These are phyloP conservation scores for Heliconius hewitsoni DNA, from an alignment of 1,140 invertebrate genomes.

Conservation along the genomic window DNA sequence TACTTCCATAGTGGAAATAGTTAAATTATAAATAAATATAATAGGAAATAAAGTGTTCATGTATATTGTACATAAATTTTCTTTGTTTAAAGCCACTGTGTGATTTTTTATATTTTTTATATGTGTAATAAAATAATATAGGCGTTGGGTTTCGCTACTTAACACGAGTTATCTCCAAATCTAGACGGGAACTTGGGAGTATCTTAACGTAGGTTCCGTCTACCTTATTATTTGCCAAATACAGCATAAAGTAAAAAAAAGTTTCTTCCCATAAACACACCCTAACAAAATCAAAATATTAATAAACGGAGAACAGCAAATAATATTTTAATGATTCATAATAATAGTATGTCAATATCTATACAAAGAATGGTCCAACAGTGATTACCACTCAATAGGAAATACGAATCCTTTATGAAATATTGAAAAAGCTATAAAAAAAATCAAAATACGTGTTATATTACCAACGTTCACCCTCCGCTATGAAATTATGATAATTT, in stretches of 20 bases:
- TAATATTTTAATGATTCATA: constrained; percentile 9
- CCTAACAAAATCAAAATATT: background rate
- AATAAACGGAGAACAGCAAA: background rate
- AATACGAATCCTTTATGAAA: constrained; percentile 32
- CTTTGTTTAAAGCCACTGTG: no score
- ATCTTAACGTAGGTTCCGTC: no score
- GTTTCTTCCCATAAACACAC: background rate
- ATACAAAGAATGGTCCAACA: background rate
- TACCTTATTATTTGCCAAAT: no score
- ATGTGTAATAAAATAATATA: no score
- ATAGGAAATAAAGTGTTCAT: background rate
- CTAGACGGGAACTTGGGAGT: no score
- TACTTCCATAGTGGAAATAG: constrained; percentile 28
- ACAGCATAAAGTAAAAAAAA: no score
- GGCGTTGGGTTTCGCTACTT: no score
- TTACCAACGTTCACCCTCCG: constrained; percentile 64
- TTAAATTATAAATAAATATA: background rate
- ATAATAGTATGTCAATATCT: background rate
- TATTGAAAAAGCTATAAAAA: constrained; percentile 53
- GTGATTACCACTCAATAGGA: constrained; percentile 24
- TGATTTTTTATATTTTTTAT: no score
- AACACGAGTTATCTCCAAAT: no score
- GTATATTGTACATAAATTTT: background rate
- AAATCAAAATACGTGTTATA: constrained; percentile 71
- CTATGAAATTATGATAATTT: constrained; percentile 75